A percentile compares a stretch with the other conserved stretches of the same genome.
These are phyloP conservation scores for Pollachius pollachius DNA, from an alignment of 2,113 vertebrate genomes.

Conservation along the genomic window DNA sequence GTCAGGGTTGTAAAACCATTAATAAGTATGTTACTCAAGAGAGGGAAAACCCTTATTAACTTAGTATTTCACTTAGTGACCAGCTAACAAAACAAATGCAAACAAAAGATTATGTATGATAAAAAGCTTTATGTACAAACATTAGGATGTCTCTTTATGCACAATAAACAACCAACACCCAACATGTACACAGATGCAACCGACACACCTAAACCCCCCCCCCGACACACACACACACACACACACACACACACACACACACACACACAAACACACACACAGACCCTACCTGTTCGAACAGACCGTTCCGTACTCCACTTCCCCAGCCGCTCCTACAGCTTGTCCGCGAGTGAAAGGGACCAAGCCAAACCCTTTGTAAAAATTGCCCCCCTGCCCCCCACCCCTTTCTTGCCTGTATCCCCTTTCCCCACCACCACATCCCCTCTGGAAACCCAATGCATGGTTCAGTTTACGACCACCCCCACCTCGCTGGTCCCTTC, in stretches of 20 bases:
- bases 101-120: no score
- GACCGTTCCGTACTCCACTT: slow-evolving; percentile 30
- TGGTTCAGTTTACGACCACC: slow-evolving; percentile 41
- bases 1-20: no score
- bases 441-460: slow-evolving; percentile 2
- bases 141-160: no score
- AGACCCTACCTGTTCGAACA: slow-evolving; percentile 65
- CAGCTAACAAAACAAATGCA: no score
- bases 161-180: no score
- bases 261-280: slow-evolving; percentile 22
- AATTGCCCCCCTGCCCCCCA: slow-evolving; percentile 45
- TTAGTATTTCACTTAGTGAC: no score
- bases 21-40: no score
- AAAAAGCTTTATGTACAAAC: no score
- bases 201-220: background rate
- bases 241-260: background rate
- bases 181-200: background rate
- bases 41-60: no score
- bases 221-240: background rate
- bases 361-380: slow-evolving; percentile 53
- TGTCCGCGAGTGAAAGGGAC: slow-evolving; percentile 46
- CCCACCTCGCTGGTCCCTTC: slow-evolving; percentile 9
- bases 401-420: slow-evolving; percentile 27
- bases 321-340: slow-evolving; percentile 36
- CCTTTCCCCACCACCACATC: slow-evolving; percentile 27